Base-by-base conservation (phyloP, 1,140 invertebrate genomes). In the Lycorma delicatula region DNA sequence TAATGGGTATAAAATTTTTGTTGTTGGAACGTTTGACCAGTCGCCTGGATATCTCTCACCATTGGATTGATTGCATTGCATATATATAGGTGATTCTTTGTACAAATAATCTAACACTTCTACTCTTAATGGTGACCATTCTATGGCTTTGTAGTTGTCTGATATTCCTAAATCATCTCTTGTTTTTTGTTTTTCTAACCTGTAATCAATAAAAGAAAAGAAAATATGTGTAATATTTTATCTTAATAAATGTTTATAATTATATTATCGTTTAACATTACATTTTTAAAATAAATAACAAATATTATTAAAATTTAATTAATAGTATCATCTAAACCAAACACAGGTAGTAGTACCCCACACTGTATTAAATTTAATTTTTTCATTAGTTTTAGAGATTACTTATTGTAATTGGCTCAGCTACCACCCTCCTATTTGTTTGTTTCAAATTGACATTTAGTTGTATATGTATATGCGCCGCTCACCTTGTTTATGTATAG, bases 41-140 rank as follows among this genome's bases (percentile, higher is more conserved):
- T 82, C 72, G 11, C 83, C 87, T 11, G 85, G 89, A 71, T 95
- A 92, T n/a, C 92, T 76, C 50, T 79, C 78, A 12, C 93, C 93
- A 65, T 87, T 84, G 2, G 91, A 95, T 67, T 83, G 82, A 72
- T 97, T 97, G 70, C 95, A 98, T 68, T 97, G 93, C 90, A 97
- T 94, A 48, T 91, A 92, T 46, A 98, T 79, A 20, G 92, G 87
- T 1, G 92, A 83, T 62, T 85, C 81, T n/a, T 81, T 76, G 68
- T 95, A 97, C 12, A 96, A 79, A 52, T 84, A 79, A 25, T 84
- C 74, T 25, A 97, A 74, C 13, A 92, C 74, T 41, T 81, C 73
- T 0, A 83, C 76, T 20, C 87, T 80, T 36, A 91, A 75, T 48
- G 83, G 84, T 7, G 81, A 92, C 93, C 93, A 97, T 16, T 85